Conservation (phyloP, 2,113 vertebrate genomes). For the Otus sunia region DNA sequence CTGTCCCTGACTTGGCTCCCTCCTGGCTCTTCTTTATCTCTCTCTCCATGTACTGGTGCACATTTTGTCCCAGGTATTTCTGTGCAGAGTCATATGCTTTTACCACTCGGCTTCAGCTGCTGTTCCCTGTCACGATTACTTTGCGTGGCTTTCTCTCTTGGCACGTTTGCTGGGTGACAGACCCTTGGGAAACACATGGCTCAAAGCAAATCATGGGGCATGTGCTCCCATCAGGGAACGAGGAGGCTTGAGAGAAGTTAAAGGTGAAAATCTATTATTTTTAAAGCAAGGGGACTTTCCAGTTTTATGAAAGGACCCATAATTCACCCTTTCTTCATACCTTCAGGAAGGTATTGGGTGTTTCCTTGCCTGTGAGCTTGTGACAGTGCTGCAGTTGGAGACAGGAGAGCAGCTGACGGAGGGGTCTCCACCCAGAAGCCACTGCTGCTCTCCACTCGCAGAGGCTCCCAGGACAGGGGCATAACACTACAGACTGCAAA, state of each 20-base stretch:
- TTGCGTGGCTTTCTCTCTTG: not conserved
- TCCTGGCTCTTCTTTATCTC: not conserved
- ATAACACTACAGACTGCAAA: not conserved
- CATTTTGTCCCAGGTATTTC: slow-evolving; percentile 41
- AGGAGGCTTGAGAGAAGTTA: not conserved
- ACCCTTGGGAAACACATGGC: not conserved
- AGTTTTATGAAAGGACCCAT: not conserved
- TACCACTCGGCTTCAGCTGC: not conserved
- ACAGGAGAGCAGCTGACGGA: not conserved
- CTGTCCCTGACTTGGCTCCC: not conserved
- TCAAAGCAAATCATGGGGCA: not conserved
- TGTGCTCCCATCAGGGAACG: not conserved
- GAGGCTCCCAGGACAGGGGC: not conserved
- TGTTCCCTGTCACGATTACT: not conserved
- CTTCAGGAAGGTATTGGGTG: not conserved
- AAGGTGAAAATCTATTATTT: not conserved
- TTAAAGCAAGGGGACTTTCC: not conserved
- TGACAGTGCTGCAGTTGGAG: not conserved
- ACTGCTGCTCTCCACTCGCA: not conserved
- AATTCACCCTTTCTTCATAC: not conserved
- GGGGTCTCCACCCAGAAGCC: not conserved
- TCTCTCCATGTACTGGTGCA: not conserved
- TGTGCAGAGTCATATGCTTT: not conserved
- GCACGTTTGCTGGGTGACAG: slow-evolving; percentile 9
- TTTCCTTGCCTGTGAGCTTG: not conserved